These are phyloP conservation scores for Rhizoglyphus robini DNA, from an alignment of 1,140 invertebrate species.

Conservation along the genomic window DNA sequence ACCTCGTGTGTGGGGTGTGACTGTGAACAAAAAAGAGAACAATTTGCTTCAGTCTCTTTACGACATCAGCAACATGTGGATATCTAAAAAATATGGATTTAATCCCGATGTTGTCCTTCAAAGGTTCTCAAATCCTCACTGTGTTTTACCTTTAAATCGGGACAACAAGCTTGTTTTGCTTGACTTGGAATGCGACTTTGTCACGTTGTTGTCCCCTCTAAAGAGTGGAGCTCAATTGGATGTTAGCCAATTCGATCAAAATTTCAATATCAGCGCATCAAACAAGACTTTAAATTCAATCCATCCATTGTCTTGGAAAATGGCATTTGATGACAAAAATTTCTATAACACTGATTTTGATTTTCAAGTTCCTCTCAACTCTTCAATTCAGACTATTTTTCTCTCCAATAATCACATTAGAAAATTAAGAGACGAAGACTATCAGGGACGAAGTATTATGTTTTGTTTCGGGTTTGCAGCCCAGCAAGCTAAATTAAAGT, in stretches of 20 bases:
- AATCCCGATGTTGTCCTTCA: not conserved
- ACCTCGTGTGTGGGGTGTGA: not conserved
- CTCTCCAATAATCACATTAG: not conserved
- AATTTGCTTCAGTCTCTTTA: slow-evolving; percentile 17
- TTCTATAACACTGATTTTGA: slow-evolving; percentile 11
- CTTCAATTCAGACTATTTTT: slow-evolving; percentile 20
- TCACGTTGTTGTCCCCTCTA: not conserved
- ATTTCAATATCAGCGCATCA: not conserved
- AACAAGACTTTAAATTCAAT: slow-evolving; percentile 10
- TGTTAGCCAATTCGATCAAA: not conserved
- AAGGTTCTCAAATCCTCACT: slow-evolving; percentile 8
- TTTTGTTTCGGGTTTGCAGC: slow-evolving; percentile 21
- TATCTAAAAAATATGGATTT: slow-evolving; percentile 1
- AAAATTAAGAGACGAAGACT: not conserved
- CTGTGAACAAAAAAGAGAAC: not conserved
- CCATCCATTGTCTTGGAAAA: slow-evolving; percentile 18
- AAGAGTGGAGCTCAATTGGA: not conserved
- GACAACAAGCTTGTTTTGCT: slow-evolving; percentile 6
- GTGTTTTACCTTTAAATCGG: slow-evolving; percentile 7
- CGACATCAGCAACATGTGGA: slow-evolving; percentile 10
- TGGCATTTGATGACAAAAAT: slow-evolving; percentile 17
- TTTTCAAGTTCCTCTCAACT: not conserved
- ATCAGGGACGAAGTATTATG: slow-evolving; percentile 9
- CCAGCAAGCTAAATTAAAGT: slow-evolving; percentile 2
- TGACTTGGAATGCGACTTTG: slow-evolving; percentile 20